Conservation (phyloP, 2,113 vertebrate genomes). For the Xenopus tropicalis region UCB_Xtro_10.0 CM004446.2:53909501-53910000, state of each 20-base stretch:
- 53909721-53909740: not conserved
- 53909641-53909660: constrained; percentile 11
- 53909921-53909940: no score
- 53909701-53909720: not conserved
- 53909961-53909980: no score
- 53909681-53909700: constrained; percentile 15
- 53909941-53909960: no score
- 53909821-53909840: no score
- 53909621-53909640: constrained; percentile 11
- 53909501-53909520: constrained; percentile 33
- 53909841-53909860: no score
- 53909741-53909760: not conserved
- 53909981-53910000: no score
- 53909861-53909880: no score
- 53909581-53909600: constrained; percentile 29
- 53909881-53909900: no score
- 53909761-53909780: no score
- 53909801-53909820: no score
- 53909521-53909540: constrained; percentile 39
- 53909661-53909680: constrained; percentile 15
- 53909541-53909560: constrained; percentile 20
- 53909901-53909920: no score
- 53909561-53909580: constrained; percentile 17
- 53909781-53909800: no score
- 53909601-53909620: not conserved